These are phyloP conservation scores for Spodoptera litura DNA, from an alignment of 1,140 invertebrate species.

Conservation along the genomic window DNA sequence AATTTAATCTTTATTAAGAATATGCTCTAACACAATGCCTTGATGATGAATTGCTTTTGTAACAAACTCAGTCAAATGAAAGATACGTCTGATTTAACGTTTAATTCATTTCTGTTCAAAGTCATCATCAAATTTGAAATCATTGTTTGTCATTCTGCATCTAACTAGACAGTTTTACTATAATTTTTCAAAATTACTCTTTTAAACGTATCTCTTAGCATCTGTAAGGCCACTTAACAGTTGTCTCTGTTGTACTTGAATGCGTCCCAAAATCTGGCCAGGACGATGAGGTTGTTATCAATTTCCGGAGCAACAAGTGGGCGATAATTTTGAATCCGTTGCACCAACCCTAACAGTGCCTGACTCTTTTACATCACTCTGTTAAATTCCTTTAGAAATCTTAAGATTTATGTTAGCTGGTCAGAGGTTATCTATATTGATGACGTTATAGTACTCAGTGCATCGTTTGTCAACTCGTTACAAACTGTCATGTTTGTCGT, in stretches of 20 bases:
- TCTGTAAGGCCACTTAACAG: slow-evolving; percentile 57
- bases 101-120: background rate
- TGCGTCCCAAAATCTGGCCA: slow-evolving; percentile 74
- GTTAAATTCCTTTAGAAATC: slow-evolving; percentile 50
- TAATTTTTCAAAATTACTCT: too few species aligned
- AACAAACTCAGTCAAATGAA: background rate
- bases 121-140: too few species aligned
- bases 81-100: too few species aligned
- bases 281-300: slow-evolving; percentile 81
- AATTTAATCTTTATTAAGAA: background rate
- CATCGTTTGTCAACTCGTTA: slow-evolving; percentile 61
- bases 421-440: slow-evolving; percentile 54
- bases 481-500: slow-evolving; percentile 64
- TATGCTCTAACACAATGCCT: background rate
- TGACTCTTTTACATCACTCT: slow-evolving; percentile 50
- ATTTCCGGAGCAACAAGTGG: slow-evolving; percentile 84
- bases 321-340: slow-evolving; percentile 81
- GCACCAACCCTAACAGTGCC: slow-evolving; percentile 63
- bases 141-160: too few species aligned
- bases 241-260: slow-evolving; percentile 77
- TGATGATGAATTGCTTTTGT: background rate
- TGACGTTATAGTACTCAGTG: slow-evolving; percentile 48
- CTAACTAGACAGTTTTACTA: too few species aligned
- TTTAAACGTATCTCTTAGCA: background rate
- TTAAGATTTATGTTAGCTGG: slow-evolving; percentile 49